Conservation (phyloP, 2,113 vertebrate genomes). For the Xiphophorus hellerii region DNA sequence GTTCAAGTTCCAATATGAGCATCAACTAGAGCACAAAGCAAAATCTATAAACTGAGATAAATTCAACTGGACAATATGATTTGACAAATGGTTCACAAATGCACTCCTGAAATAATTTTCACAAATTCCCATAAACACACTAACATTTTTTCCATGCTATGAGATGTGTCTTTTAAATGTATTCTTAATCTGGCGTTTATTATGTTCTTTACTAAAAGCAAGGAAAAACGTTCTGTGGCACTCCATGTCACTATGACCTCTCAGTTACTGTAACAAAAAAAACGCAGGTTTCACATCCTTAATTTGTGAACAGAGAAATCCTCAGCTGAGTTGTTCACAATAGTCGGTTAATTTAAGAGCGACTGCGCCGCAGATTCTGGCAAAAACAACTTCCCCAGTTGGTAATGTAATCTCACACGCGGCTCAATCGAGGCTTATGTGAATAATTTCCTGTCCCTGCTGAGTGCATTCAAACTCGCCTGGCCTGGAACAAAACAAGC, state of each 20-base stretch:
- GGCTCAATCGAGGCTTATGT: slow-evolving; percentile 25
- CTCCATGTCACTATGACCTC: neutral
- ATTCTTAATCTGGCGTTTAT: neutral
- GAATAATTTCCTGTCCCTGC: slow-evolving; percentile 67
- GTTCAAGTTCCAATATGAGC: too few species aligned
- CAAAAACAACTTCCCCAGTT: slow-evolving; percentile 61
- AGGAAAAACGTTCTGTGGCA: neutral
- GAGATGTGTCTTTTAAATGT: neutral
- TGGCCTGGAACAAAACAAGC: slow-evolving; percentile 39
- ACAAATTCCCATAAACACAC: too few species aligned
- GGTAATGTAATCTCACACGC: slow-evolving; percentile 47
- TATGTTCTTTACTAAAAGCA: too few species aligned
- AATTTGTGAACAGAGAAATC: slow-evolving; percentile 5
- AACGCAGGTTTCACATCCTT: slow-evolving; percentile 16
- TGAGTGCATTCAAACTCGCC: slow-evolving; percentile 52
- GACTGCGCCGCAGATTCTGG: slow-evolving; percentile 40
- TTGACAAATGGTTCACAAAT: too few species aligned
- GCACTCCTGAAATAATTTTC: too few species aligned
- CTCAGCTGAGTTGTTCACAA: slow-evolving; percentile 36
- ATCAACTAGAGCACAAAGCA: too few species aligned
- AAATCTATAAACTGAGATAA: too few species aligned
- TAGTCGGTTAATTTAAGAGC: slow-evolving; percentile 42
- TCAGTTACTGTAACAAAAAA: neutral
- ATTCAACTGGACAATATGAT: too few species aligned
- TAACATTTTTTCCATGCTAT: too few species aligned